Evolutionary conservation across 2,113 vertebrate species (phyloP).

Genomic region (Monarcha castaneiventris): DNA sequence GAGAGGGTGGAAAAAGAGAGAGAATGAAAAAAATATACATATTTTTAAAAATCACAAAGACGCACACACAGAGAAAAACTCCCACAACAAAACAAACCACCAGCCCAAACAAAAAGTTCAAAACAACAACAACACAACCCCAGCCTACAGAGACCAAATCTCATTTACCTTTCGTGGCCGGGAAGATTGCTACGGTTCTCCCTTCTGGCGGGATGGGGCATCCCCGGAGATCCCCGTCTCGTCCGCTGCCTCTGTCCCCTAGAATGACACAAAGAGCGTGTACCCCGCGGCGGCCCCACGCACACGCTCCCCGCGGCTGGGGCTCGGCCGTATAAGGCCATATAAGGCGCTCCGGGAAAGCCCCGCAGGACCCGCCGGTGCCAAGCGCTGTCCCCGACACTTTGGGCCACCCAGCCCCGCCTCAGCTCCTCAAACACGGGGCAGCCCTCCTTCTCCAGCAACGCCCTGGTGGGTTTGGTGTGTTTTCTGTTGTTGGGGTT

Average conservation of each 20-base stretch:
- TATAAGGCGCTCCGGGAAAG: neutral
- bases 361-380: neutral
- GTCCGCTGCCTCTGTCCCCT: neutral
- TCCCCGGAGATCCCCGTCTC: neutral
- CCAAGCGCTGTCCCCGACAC: neutral
- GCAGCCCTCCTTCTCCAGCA: neutral
- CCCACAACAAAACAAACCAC: neutral
- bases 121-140: neutral
- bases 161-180: neutral
- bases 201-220: neutral
- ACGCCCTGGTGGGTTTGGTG: neutral
- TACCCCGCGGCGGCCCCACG: neutral
- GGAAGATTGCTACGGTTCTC: neutral
- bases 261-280: neutral
- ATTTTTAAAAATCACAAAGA: too few species aligned
- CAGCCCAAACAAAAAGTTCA: neutral
- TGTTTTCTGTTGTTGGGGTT: neutral
- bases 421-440: neutral
- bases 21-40: neutral
- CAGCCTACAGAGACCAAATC: too few species aligned
- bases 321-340: neutral
- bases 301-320: neutral
- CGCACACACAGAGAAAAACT: neutral
- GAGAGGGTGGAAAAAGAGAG: neutral
- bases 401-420: neutral